Evolutionary conservation across 2,113 vertebrate genomes (phyloP), one percentile per base, ranked within the genome.

Genomic region (Pimephales promelas): DNA sequence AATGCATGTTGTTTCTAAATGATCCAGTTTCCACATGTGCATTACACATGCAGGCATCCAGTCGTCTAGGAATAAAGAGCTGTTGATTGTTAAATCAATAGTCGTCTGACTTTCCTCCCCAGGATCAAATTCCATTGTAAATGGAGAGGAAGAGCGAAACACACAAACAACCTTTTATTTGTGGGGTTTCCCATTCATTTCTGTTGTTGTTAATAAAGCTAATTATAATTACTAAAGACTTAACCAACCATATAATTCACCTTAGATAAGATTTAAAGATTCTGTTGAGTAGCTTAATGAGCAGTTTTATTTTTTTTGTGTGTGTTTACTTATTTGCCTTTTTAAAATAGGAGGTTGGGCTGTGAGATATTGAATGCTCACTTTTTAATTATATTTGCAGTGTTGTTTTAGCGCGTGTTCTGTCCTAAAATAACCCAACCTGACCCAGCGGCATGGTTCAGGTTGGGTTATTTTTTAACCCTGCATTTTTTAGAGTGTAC

Each of bases 51-150:
- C 24, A 24, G 28, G n/a, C 28, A 71, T 78, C 47, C 73, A 70
- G 74, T 57, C 54, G 11, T 66, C 78, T 52, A 47, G 66, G 47
- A 82, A 82, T 84, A 84, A 79, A 84, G 13, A 36, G 49, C 56
- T 57, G 73, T 71, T 81, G 61, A 85, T 82, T 85, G 73, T 78
- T 52, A 61, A 86, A 86, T 82, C 80, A 34, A 82, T 86, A 82
- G 26, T 66, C 45, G 54, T 57, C 73, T 82, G 80, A 75, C 74
- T 68, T 82, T 72, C 79, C 66, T 59, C 56, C 24, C 36, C 31
- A 13, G 18, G 62, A 82, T 77, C 75, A 79, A 28, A 79, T 84
- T 79, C 52, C 76, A 78, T 79, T 79, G 75, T 49, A 79, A 79
- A 76, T 52, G 73, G 43, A 79, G 59, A 47, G 10, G 20, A 66